Percentiles rank a stretch among this genome's conserved stretches.
phyloP scores from a whole-genome alignment of 2,113 vertebrate species.

The Phoenicopterus ruber region DNA sequence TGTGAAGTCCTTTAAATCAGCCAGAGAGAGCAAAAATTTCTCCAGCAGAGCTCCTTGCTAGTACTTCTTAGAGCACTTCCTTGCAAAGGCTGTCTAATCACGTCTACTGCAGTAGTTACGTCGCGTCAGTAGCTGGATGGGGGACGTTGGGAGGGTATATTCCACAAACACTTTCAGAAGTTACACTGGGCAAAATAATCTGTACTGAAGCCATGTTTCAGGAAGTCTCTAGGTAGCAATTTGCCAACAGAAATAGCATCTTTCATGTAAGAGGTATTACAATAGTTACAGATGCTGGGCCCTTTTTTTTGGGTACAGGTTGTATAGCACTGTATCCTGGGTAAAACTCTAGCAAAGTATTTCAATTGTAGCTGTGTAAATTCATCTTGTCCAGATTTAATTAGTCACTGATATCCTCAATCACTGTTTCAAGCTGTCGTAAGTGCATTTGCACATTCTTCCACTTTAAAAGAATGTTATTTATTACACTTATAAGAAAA shows the following conservation, averaged over 20 bases:
- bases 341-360: not conserved
- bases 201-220: not conserved
- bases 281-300: not conserved
- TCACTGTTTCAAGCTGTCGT: not conserved
- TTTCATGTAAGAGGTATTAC: not conserved
- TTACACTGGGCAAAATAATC: not conserved
- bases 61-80: not conserved
- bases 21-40: not conserved
- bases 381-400: not conserved
- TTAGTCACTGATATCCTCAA: not conserved
- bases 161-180: not conserved
- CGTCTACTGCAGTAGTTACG: no score
- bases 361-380: not conserved
- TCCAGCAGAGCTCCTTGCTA: not conserved
- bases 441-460: not conserved
- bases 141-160: rapidly evolving
- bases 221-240: not conserved
- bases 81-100: not conserved
- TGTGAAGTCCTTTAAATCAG: not conserved
- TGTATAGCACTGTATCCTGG: not conserved
- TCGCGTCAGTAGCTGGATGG: not conserved
- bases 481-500: not conserved
- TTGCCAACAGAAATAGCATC: not conserved
- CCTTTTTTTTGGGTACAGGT: not conserved
- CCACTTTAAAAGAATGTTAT: not conserved